Percentiles rank a stretch among this genome's conserved stretches.
These are phyloP conservation scores for Epinephelus moara DNA, from an alignment of 2,113 vertebrate species.

Conservation along the genomic window DNA sequence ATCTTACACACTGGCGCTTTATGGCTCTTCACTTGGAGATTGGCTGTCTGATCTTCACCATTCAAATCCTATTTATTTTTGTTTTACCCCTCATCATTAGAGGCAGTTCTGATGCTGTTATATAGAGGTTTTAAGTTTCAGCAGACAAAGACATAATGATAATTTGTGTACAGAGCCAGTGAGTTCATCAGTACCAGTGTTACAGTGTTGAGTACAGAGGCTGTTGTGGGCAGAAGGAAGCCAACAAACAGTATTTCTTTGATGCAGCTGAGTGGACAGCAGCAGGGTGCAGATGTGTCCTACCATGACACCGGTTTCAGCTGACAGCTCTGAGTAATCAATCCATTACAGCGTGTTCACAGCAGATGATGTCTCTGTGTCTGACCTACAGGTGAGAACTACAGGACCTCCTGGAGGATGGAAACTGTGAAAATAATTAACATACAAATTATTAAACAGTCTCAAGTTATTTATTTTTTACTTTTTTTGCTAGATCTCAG, in stretches of 20 bases:
- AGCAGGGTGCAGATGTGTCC: conserved; percentile 26
- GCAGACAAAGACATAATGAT: background rate
- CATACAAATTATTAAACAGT: background rate
- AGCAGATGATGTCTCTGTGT: conserved; percentile 30
- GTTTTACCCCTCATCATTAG: conserved; percentile 2
- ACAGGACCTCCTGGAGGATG: background rate
- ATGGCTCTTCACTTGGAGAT: background rate
- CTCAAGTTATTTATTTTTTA: too few relatives aligned
- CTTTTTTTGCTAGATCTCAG: background rate
- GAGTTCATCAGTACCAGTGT: background rate
- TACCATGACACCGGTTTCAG: conserved; percentile 1
- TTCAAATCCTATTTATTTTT: background rate
- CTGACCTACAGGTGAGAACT: conserved; percentile 22
- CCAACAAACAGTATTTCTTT: background rate
- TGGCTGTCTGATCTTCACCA: background rate
- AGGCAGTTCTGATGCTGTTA: background rate
- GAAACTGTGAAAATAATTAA: conserved; percentile 7
- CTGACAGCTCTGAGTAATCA: conserved; percentile 40
- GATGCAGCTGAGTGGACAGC: conserved; percentile 10
- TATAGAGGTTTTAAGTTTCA: background rate
- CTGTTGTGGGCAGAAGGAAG: background rate
- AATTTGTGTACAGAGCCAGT: background rate
- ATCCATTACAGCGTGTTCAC: background rate
- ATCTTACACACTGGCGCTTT: conserved; percentile 2
- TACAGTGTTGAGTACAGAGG: background rate